These are phyloP conservation scores for Jordanella pulchra DNA, from an alignment of 2,797 vertebrate species.

Conservation along the genomic window DNA sequence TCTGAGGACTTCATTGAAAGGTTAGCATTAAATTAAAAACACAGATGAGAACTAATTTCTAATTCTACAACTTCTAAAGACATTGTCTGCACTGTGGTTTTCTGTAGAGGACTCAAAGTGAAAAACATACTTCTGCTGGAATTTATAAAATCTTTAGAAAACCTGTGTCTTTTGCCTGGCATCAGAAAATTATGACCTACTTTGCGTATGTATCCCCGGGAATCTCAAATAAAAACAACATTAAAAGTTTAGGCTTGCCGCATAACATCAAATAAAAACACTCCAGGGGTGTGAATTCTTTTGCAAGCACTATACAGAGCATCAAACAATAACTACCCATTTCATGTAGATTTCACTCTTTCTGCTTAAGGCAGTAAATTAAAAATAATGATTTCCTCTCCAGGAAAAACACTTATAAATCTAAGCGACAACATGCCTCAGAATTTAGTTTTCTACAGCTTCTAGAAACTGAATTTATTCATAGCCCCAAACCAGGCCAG, in stretches of 20 bases:
- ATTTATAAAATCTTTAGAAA: background rate
- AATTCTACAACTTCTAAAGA: too few relatives aligned
- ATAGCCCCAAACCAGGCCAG: constrained; percentile 32
- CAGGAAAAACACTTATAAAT: background rate
- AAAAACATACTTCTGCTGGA: background rate
- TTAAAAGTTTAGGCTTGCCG: background rate
- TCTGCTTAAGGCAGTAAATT: background rate
- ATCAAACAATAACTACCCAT: too few relatives aligned
- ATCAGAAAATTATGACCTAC: background rate
- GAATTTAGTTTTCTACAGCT: constrained; percentile 37
- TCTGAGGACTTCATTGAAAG: too few relatives aligned
- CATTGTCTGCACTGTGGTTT: too few relatives aligned
- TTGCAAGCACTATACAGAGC: background rate
- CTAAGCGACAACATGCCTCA: constrained; percentile 31
- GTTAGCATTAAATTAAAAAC: too few relatives aligned
- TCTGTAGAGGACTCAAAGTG: too few relatives aligned
- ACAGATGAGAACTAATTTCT: too few relatives aligned
- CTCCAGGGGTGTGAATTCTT: background rate
- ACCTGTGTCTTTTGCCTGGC: background rate
- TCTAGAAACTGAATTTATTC: constrained; percentile 16
- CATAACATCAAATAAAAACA: background rate
- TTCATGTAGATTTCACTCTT: background rate
- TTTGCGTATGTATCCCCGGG: background rate
- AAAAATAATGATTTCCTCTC: background rate
- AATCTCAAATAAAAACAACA: background rate